Evolutionary conservation across 2,797 vertebrate species (phyloP).

Genomic region (Halcyon leucocephala): DNA sequence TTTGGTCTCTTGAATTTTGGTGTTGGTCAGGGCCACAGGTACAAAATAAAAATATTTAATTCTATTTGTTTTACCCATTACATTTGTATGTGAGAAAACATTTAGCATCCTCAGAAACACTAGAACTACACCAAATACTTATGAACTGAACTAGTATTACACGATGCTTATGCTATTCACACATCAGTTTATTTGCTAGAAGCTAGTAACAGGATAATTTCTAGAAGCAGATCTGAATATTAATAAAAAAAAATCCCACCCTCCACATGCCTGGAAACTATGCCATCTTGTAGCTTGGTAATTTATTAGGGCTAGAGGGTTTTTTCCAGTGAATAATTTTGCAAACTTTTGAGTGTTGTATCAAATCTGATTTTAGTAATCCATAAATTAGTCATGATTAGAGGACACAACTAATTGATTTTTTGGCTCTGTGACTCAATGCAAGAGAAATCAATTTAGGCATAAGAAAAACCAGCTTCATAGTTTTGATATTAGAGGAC

Average conservation of each 20-base stretch:
- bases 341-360: neutral
- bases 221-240: neutral
- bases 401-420: neutral
- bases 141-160: neutral
- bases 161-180: neutral
- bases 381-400: conserved; percentile 25
- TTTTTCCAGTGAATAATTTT: neutral
- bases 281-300: neutral
- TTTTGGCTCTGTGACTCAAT: neutral
- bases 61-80: neutral
- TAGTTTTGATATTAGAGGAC: neutral
- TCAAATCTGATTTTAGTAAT: conserved; percentile 38
- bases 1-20: neutral
- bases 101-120: neutral
- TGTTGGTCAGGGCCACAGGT: neutral
- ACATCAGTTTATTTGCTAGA: neutral
- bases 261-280: neutral
- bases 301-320: neutral
- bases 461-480: neutral
- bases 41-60: neutral
- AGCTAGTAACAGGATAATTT: neutral
- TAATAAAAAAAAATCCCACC: neutral
- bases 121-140: neutral
- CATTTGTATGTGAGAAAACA: neutral
- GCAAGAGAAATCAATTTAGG: neutral